phyloP scores from a whole-genome alignment of 2,888 invertebrate genomes.

The Busseola fusca region DNA sequence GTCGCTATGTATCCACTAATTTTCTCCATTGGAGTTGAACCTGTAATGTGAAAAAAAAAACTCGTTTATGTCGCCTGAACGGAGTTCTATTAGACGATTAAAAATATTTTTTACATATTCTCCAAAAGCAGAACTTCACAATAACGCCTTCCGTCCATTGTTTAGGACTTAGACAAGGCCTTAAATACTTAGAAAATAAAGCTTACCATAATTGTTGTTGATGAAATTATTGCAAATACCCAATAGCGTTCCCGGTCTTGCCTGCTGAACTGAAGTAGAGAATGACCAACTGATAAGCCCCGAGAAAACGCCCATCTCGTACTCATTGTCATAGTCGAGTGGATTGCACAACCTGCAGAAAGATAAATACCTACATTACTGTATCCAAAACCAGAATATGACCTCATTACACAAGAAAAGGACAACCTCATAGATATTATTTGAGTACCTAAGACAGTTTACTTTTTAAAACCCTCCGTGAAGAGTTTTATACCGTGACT shows the following conservation, averaged over 20 bases:
- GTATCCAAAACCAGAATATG: neutral
- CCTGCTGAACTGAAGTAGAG: constrained; percentile 76
- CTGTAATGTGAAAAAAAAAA: constrained; percentile 63
- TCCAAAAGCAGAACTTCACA: neutral
- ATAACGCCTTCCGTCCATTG: too few species aligned
- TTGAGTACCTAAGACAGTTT: too few species aligned
- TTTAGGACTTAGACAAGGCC: neutral
- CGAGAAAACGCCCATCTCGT: constrained; percentile 79
- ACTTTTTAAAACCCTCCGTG: too few species aligned
- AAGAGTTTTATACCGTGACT: too few species aligned
- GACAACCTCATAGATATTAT: neutral
- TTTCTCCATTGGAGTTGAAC: constrained; percentile 80
- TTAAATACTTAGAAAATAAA: neutral
- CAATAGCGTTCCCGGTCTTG: constrained; percentile 75
- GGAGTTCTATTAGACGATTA: neutral
- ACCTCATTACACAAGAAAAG: neutral
- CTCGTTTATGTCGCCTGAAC: neutral
- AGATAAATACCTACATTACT: neutral
- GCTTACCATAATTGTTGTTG: constrained; percentile 71
- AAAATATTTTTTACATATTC: neutral
- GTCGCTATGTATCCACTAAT: constrained; percentile 77
- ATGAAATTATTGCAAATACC: constrained; percentile 75
- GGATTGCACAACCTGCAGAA: constrained; percentile 77
- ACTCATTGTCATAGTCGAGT: constrained; percentile 74
- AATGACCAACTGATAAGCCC: constrained; percentile 83